phyloP scores from a whole-genome alignment of 2,888 invertebrate genomes.

The Drosophila monieri region DNA sequence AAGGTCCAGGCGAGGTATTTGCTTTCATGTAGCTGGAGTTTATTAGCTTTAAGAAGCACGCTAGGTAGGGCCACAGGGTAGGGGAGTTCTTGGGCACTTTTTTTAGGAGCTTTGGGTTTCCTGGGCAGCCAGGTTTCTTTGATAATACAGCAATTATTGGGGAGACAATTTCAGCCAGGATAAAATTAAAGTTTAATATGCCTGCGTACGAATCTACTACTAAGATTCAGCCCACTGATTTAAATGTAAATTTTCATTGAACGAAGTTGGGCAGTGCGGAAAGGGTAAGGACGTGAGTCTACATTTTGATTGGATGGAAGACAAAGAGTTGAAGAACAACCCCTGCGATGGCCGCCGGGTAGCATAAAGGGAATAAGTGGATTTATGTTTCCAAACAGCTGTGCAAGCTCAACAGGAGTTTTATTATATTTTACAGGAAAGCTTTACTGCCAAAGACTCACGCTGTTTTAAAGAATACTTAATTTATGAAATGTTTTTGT shows the following conservation, averaged over 20 bases:
- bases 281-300: neutral
- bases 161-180: neutral
- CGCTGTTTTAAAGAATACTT: neutral
- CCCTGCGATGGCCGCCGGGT: slow-evolving; percentile 1
- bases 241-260: neutral
- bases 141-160: slow-evolving; percentile 41
- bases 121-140: slow-evolving; percentile 35
- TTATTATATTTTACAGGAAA: neutral
- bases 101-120: slow-evolving; percentile 36
- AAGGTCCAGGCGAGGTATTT: slow-evolving; percentile 64
- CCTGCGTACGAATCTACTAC: neutral
- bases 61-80: slow-evolving; percentile 4
- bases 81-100: slow-evolving; percentile 14
- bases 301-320: slow-evolving; percentile 1
- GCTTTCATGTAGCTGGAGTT: slow-evolving; percentile 71
- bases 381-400: neutral
- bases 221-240: slow-evolving; percentile 2
- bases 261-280: too few species aligned
- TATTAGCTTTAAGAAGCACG: slow-evolving; percentile 72
- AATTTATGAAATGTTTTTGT: neutral
- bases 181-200: neutral
- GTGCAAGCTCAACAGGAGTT: slow-evolving; percentile 1
- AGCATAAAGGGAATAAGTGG: neutral
- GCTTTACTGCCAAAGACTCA: neutral
- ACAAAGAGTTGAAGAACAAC: slow-evolving; percentile 1